Conservation (phyloP, 30 jellyfish, hydroid and myxozoan species). For the Hydractinia symbiolongicarpus region DNA sequence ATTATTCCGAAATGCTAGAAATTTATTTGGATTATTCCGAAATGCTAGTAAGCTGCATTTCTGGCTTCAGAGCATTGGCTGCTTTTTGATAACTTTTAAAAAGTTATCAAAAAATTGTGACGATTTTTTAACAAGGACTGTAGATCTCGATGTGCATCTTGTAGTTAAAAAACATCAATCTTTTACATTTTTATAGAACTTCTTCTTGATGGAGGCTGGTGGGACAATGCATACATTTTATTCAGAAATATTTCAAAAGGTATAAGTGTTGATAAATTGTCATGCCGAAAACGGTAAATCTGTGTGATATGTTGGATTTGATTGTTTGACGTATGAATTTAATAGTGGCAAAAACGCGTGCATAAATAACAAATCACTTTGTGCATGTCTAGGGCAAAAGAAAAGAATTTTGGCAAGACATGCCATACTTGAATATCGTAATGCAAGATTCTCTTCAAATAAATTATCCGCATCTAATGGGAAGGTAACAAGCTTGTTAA, state of each 20-base stretch:
- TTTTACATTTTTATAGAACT: conserved; percentile 38
- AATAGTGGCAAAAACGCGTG: no score
- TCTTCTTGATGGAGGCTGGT: conserved; percentile 78
- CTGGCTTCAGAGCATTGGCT: no score
- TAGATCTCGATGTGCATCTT: background rate
- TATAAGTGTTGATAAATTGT: background rate
- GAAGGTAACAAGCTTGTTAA: background rate
- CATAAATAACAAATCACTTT: background rate
- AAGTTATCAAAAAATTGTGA: no score
- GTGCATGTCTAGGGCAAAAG: conserved; percentile 24
- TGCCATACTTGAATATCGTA: conserved; percentile 59
- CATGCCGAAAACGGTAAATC: no score
- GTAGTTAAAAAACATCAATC: background rate
- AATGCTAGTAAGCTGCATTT: no score
- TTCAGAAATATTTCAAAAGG: conserved; percentile 64
- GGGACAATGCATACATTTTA: conserved; percentile 66
- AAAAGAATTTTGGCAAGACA: conserved; percentile 56
- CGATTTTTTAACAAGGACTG: no score
- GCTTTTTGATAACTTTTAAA: no score
- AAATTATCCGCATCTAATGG: conserved; percentile 54
- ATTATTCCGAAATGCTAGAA: no score
- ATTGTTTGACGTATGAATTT: no score
- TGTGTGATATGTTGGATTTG: no score
- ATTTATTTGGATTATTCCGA: no score
- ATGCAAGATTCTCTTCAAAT: conserved; percentile 66